Evolutionary conservation across 1,140 invertebrate genomes (phyloP).

Genomic region (Euura lappo): DNA sequence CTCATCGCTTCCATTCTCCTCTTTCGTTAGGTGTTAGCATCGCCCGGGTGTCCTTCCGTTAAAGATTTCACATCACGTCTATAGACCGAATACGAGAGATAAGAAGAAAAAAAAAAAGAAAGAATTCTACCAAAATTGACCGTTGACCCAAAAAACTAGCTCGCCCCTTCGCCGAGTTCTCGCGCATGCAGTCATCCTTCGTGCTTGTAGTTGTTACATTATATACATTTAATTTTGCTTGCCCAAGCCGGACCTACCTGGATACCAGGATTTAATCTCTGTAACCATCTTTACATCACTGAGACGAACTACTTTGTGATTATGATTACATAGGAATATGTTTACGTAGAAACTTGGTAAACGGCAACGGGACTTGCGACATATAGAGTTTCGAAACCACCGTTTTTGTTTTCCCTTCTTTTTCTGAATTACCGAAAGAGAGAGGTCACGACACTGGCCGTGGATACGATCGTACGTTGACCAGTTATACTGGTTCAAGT

Average conservation of each 20-base stretch:
- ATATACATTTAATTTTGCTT: background rate
- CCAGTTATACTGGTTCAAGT: too few relatives aligned
- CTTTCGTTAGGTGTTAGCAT: background rate
- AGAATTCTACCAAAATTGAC: background rate
- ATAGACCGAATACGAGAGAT: background rate
- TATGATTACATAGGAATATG: too few relatives aligned
- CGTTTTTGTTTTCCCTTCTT: too few relatives aligned
- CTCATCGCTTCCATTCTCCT: background rate
- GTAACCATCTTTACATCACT: background rate
- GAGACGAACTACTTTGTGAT: too few relatives aligned
- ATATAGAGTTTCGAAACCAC: too few relatives aligned
- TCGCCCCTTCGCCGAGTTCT: background rate
- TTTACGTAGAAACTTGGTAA: too few relatives aligned
- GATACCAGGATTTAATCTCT: background rate
- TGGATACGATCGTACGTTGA: too few relatives aligned
- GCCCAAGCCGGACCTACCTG: conserved; percentile 2
- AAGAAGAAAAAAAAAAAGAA: too few relatives aligned
- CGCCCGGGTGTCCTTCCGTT: background rate
- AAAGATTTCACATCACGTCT: conserved; percentile 3
- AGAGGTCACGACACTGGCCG: too few relatives aligned
- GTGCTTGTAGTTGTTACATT: background rate
- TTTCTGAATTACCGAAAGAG: too few relatives aligned
- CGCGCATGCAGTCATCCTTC: background rate
- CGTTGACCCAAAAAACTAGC: background rate
- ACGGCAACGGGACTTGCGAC: too few relatives aligned